Evolutionary conservation across 2,113 vertebrate genomes (phyloP).

Genomic region (Paramisgurnus dabryanus): DNA sequence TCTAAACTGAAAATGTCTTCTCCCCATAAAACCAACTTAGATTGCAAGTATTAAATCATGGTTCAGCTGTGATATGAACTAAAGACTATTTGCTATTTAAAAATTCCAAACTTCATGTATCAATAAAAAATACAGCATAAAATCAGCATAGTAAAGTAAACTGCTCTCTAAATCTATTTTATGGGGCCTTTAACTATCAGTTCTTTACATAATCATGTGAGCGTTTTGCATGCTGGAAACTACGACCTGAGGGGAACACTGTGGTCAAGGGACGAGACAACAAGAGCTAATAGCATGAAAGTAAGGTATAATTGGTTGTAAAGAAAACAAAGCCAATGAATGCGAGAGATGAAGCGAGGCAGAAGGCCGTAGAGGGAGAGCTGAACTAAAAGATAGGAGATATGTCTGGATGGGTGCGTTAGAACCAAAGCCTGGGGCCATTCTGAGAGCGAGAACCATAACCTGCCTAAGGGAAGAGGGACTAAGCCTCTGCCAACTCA

Average conservation of each 20-base stretch:
- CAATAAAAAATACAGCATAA: neutral
- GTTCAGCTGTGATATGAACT: neutral
- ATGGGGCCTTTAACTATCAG: neutral
- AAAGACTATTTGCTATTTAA: neutral
- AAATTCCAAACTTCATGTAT: neutral
- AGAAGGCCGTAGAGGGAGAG: slow-evolving; percentile 36
- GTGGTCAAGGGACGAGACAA: slow-evolving; percentile 21
- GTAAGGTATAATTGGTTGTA: slow-evolving; percentile 33
- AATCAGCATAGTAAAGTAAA: neutral
- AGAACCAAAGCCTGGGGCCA: slow-evolving; percentile 57
- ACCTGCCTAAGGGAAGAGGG: slow-evolving; percentile 52
- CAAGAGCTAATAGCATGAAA: slow-evolving; percentile 29
- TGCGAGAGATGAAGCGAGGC: slow-evolving; percentile 45
- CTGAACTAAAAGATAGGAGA: slow-evolving; percentile 41
- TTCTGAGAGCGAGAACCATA: slow-evolving; percentile 55
- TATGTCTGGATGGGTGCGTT: slow-evolving; percentile 49
- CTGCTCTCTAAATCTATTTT: too few relatives aligned
- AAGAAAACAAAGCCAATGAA: slow-evolving; percentile 31
- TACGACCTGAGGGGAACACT: slow-evolving; percentile 4
- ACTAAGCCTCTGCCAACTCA: slow-evolving; percentile 48
- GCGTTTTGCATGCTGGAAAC: slow-evolving; percentile 13
- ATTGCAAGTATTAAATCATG: too few relatives aligned
- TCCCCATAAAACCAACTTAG: too few relatives aligned
- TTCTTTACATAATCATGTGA: neutral
- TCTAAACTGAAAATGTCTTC: too few relatives aligned